Evolutionary conservation across 1,140 invertebrate genomes (phyloP), one percentile per base, ranked within the genome.

Genomic region (Drosophila tsacasi): DNA sequence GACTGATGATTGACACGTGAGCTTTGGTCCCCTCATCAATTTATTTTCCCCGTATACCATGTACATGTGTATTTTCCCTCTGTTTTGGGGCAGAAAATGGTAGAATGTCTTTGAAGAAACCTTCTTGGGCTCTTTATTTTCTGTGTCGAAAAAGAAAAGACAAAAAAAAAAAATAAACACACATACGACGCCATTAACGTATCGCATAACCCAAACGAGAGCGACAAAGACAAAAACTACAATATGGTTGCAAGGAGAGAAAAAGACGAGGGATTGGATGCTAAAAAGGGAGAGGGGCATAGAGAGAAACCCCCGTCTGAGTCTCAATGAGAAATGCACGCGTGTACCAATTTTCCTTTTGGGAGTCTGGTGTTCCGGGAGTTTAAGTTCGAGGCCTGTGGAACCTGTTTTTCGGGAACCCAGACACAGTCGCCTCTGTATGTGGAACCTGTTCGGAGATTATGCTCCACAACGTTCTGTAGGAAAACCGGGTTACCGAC

Each of bases 1-100:
- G 25, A 13, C n/a, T 19, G 27, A 35, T 67, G 81, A 77, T 72
- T 83, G 72, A 60, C 81, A 84, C 55, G 52, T 81, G 66, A 83
- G 76, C 57, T 54, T 63, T 71, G 57, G 32, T 6, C 40, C 21
- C 32, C n/a, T 59, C 25, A 57, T 32, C n/a, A 13, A 44, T 63
- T 21, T 15, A 19, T 40, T 19, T 19, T 2, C 30, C 21, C 42
- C 60, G 27, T 27, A 15, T 35, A 17, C 58, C 49, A 32, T 13
- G 12, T 37, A 30, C 15, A 6, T 59, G 46, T 42, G 17, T 23
- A 17, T 25, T 27, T 25, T 39, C n/a, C 13, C 5, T 32, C 37
- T 30, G n/a, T 64, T 68, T 30, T 75, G 80, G 72, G 58, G 64
- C 42, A 30, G 49, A 49, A 15, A 27, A 50, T 60, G 35, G 17